Evolutionary conservation across 1,140 invertebrate genomes (phyloP).

Genomic region (Anastatus disparis): DNA sequence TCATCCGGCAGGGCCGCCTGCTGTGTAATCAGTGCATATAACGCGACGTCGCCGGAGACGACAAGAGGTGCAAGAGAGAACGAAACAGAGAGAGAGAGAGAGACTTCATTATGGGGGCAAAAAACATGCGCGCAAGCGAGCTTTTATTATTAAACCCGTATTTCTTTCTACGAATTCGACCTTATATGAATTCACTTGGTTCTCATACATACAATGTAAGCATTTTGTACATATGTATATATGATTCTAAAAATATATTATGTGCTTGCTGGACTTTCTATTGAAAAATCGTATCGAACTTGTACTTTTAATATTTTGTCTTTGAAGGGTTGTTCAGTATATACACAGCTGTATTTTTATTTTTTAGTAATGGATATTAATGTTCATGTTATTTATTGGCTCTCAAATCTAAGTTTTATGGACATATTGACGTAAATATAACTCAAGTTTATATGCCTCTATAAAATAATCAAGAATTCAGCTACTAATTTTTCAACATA

Average conservation of each 20-base stretch:
- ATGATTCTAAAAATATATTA: slow-evolving; percentile 11
- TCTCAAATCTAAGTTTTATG: too few species aligned
- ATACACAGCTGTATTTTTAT: too few species aligned
- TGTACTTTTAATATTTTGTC: too few species aligned
- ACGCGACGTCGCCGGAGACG: neutral
- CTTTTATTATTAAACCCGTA: slow-evolving; percentile 32
- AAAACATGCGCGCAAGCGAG: slow-evolving; percentile 19
- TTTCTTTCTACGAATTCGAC: slow-evolving; percentile 24
- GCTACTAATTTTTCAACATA: too few species aligned
- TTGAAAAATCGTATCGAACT: too few species aligned
- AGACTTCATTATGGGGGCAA: neutral
- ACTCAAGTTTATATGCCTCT: too few species aligned
- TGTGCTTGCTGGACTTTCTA: neutral
- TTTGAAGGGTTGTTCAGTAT: too few species aligned
- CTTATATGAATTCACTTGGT: slow-evolving; percentile 1
- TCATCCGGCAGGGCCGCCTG: slow-evolving; percentile 27
- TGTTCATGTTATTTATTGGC: too few species aligned
- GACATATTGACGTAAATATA: too few species aligned
- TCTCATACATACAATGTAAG: too few species aligned
- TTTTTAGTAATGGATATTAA: too few species aligned
- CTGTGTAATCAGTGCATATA: slow-evolving; percentile 40
- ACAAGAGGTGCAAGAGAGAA: slow-evolving; percentile 1
- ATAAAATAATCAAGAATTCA: too few species aligned
- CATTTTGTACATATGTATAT: neutral
- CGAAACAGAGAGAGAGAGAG: neutral